Evolutionary conservation across 2,797 vertebrate genomes (phyloP).

Genomic region (Poecilia wingei): DNA sequence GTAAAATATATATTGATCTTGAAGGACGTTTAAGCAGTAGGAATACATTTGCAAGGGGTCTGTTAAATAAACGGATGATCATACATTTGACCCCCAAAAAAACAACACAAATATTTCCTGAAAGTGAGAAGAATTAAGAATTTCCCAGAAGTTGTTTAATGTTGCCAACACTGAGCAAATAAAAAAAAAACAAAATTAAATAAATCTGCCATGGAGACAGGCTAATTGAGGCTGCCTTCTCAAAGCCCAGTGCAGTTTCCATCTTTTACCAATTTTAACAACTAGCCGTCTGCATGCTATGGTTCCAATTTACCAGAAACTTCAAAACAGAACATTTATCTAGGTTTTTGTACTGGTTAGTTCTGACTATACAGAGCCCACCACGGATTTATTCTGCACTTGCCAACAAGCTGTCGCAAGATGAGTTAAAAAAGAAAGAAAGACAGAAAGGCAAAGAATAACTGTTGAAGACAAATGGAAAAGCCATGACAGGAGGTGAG

Average conservation of each 20-base stretch:
- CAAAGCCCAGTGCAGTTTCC: constrained; percentile 48
- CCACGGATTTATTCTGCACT: constrained; percentile 58
- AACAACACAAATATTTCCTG: constrained; percentile 38
- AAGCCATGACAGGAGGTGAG: constrained; percentile 56
- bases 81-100: constrained; percentile 26
- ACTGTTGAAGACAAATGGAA: constrained; percentile 51
- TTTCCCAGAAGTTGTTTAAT: constrained; percentile 36
- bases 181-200: constrained; percentile 40
- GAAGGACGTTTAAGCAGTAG: neutral
- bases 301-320: constrained; percentile 58
- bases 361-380: constrained; percentile 59
- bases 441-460: constrained; percentile 34
- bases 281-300: constrained; percentile 48
- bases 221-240: constrained; percentile 52
- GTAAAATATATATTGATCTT: neutral
- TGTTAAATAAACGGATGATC: constrained; percentile 14
- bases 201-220: constrained; percentile 29
- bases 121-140: constrained; percentile 34
- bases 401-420: constrained; percentile 55
- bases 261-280: constrained; percentile 70
- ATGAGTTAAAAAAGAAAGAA: constrained; percentile 43
- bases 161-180: constrained; percentile 38
- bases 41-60: neutral
- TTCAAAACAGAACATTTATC: constrained; percentile 40
- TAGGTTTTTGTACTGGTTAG: constrained; percentile 57